Evolutionary conservation across 1,140 invertebrate genomes (phyloP), one percentile per base, ranked within the genome.

Genomic region (Diachasmimorpha longicaudata): DNA sequence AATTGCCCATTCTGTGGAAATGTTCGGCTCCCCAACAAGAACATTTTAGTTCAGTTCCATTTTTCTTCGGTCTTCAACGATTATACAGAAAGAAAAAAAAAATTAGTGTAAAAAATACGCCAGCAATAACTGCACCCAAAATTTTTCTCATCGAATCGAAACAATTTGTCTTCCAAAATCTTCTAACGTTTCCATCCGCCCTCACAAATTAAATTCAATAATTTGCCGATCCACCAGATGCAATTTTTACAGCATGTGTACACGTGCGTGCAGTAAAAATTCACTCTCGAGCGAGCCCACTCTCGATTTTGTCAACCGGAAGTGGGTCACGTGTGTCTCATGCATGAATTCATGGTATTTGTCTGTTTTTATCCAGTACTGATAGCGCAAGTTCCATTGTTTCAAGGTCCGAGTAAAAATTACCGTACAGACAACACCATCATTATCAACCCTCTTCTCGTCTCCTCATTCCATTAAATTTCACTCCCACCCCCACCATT

Each of bases 291-390:
- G 14, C 14, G n/a, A 72, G 70, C 66, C 42, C 83, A 86, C 85
- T 86, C 81, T 86, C 84, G 82, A 79, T 85, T 86, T 85, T 84
- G 81, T 76, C 23, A 67, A 37, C 80, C 78, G 81, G 76, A 82
- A 81, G 79, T 83, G 83, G 85, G 84, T 85, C 84, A 82, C 80
- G 74, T 25, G 58, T 25, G 58, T 13, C 58, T 63, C 10, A 63
- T 63, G 23, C 58, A 63, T 63, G 19, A 63, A 63, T 63, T 63
- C 58, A 63, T 63, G 48, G 3, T 9, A 52, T 9, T 46, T 46
- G 44, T 31, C 31, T 31, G 39, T 13, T 42, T n/a, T 42, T 42
- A 42, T 52, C 48, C 31, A 31, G 31, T 9, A 1, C 14, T 16
- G 48, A 52, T 52, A 52, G 19, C 39, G 39, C 39, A 16, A 52